Base-by-base conservation (phyloP, 2,797 vertebrate genomes). In the Scarus forsteni region DNA sequence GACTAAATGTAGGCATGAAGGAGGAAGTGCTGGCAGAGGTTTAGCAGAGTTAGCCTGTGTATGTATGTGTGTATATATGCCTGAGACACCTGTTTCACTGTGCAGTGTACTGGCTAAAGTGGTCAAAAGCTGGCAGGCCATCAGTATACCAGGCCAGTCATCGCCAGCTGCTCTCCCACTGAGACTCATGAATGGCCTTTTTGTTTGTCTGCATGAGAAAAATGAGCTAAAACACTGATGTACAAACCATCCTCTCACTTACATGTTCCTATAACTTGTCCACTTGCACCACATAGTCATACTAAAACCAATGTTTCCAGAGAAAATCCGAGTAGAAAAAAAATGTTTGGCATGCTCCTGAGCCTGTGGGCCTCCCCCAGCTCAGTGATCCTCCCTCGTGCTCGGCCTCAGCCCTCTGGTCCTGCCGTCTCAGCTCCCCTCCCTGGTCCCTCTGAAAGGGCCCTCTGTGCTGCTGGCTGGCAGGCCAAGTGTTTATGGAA, bases 401-500 rank as follows among this genome's bases (percentile, higher is more conserved):
- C 73, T 90, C 57, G 15, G 64, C 69, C 75, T 85, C 75, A 50
- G 73, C 60, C 66, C 70, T 73, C 70, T 27, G 70, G 67, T 77
- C 84, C 84, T 85, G 80, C 73, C 45, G 79, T 67, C 80, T 80
- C 79, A 80, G 75, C 85, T 86, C 77, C 77, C 82, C 77, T 83
- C 80, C 85, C 80, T 60, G 73, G 74, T 88, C 87, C 75, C 77
- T 44, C 86, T 94, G 90, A 94, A 94, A 92, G 88, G 76, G 84
- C 82, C 72, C 90, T 93, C 89, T 94, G 92, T 94, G 81, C 84
- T 54, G 84, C 84, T 89, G 87, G 78, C 89, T 92, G 86, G 88
- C 89, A 83, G 82, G 77, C 80, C 80, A 79, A 92, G 85, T 90
- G 91, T 92, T 92, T 87, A 84, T 91, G 92, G 92, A 94, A 94